Evolutionary conservation across 2,888 invertebrate species (phyloP).

Genomic region (Drosophila diplacantha): DNA sequence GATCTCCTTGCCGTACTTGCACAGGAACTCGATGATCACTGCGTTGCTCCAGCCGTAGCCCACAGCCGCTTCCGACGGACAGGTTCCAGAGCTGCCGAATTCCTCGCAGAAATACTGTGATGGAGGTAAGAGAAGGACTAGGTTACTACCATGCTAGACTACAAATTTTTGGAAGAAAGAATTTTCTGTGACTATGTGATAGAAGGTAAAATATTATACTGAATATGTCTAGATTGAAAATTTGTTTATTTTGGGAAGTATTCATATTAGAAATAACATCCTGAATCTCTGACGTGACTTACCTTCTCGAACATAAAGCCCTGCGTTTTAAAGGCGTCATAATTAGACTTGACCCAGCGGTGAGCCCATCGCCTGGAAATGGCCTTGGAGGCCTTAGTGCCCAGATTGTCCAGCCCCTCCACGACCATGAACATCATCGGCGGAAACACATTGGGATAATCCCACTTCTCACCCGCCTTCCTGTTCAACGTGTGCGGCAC

Average conservation of each 20-base stretch:
- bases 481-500: slow-evolving; percentile 87
- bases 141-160: background rate
- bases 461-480: slow-evolving; percentile 89
- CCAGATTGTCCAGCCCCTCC: slow-evolving; percentile 85
- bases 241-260: background rate
- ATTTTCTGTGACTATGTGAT: background rate
- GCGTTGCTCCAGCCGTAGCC: slow-evolving; percentile 98
- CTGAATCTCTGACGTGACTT: slow-evolving; percentile 39
- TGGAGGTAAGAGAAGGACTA: background rate
- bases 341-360: slow-evolving; percentile 89
- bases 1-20: slow-evolving; percentile 81
- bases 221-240: background rate
- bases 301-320: slow-evolving; percentile 91
- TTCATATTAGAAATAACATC: background rate
- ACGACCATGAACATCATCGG: slow-evolving; percentile 91
- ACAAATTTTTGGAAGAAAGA: background rate
- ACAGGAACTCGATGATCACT: slow-evolving; percentile 88
- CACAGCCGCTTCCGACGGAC: slow-evolving; percentile 84
- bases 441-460: slow-evolving; percentile 96
- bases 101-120: slow-evolving; percentile 81
- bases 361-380: slow-evolving; percentile 85
- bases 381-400: slow-evolving; percentile 81
- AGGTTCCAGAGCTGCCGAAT: slow-evolving; percentile 85
- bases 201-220: background rate
- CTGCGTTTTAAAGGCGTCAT: slow-evolving; percentile 83